Evolutionary conservation across 2,888 invertebrate species (phyloP).

Genomic region (Mythimna albipuncta): DNA sequence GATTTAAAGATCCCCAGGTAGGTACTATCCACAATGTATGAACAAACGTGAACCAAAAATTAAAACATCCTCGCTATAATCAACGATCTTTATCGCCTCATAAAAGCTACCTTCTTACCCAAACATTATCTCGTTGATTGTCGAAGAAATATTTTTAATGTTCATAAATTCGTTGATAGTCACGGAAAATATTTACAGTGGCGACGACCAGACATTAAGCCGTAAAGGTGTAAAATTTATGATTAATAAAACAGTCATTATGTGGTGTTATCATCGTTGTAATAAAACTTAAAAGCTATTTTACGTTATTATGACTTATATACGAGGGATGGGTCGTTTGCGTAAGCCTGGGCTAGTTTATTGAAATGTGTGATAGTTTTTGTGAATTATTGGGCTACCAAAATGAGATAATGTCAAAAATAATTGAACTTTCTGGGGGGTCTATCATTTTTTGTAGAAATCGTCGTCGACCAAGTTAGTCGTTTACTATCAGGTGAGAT

Average conservation of each 20-base stretch:
- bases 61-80: conserved; percentile 7
- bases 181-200: conserved; percentile 71
- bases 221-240: conserved; percentile 78
- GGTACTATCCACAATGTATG: neutral
- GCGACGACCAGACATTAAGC: conserved; percentile 67
- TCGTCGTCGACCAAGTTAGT: too few species aligned
- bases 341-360: conserved; percentile 14
- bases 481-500: too few species aligned
- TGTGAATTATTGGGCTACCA: neutral
- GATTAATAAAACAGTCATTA: conserved; percentile 73
- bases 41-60: conserved; percentile 2
- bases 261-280: conserved; percentile 61
- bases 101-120: conserved; percentile 42
- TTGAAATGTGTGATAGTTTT: conserved; percentile 12
- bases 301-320: conserved; percentile 55
- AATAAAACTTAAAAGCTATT: conserved; percentile 65
- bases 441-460: neutral
- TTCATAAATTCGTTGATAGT: conserved; percentile 76
- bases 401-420: neutral
- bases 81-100: conserved; percentile 27
- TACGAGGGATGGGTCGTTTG: conserved; percentile 33
- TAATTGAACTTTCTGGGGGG: neutral
- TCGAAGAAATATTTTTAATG: conserved; percentile 64
- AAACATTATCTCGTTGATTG: conserved; percentile 65
- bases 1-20: too few species aligned